A percentile compares a stretch with the other conserved stretches of the same genome.
Conservation (phyloP, 2,888 invertebrate species). For the Amaurobius ferox region DNA sequence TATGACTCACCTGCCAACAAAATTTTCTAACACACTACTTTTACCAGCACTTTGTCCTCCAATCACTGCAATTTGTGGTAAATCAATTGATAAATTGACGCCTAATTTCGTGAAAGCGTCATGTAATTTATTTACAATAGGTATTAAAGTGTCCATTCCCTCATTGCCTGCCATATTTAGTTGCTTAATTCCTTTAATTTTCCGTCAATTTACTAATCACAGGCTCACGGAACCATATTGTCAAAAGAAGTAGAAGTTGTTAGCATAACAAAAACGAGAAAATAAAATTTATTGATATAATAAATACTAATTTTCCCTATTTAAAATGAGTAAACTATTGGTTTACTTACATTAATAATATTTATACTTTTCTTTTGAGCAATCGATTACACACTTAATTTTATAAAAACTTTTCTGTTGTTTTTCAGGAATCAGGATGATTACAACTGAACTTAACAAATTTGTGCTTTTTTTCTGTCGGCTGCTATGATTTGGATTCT, state of each 20-base stretch:
- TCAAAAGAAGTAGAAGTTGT: conserved; percentile 39
- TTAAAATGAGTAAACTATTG: too few relatives aligned
- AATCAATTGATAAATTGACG: conserved; percentile 97
- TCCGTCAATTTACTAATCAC: conserved; percentile 39
- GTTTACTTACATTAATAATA: too few relatives aligned
- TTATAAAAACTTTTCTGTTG: too few relatives aligned
- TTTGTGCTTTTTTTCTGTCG: too few relatives aligned
- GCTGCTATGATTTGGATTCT: too few relatives aligned
- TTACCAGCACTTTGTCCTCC: conserved; percentile 99
- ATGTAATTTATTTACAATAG: conserved; percentile 99
- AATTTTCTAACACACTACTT: conserved; percentile 99
- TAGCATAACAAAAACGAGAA: too few relatives aligned
- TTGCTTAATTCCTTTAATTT: not conserved
- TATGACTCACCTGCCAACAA: conserved; percentile 93
- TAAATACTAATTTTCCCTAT: too few relatives aligned
- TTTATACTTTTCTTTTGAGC: too few relatives aligned
- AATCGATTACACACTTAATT: too few relatives aligned
- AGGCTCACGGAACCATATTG: conserved; percentile 54
- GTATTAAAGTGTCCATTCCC: conserved; percentile 97
- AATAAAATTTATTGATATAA: too few relatives aligned
- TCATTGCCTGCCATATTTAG: conserved; percentile 77
- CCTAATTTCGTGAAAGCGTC: conserved; percentile 99
- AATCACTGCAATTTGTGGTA: conserved; percentile 99
- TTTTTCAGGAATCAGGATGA: too few relatives aligned
- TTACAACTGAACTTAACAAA: too few relatives aligned